Conservation (phyloP, 1,140 invertebrate genomes). For the Babylonia areolata region DNA sequence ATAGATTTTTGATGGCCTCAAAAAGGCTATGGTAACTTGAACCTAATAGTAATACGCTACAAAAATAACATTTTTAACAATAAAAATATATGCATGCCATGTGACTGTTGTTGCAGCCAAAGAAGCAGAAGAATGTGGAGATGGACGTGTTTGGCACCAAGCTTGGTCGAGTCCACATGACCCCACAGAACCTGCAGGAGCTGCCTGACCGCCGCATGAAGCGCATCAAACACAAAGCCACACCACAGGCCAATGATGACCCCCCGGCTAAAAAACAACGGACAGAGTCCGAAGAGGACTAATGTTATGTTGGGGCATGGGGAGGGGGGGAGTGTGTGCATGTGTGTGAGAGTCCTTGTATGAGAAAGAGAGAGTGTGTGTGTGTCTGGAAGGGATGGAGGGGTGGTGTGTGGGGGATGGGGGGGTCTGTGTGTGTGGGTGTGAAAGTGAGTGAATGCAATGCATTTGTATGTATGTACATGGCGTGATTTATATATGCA, state of each 20-base stretch:
- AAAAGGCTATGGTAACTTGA: no score
- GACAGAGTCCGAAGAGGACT: slow-evolving; percentile 16
- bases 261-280: slow-evolving; percentile 33
- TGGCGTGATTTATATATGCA: no score
- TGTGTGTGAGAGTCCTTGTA: background rate
- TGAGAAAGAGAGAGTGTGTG: background rate
- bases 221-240: slow-evolving; percentile 80
- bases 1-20: no score
- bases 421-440: no score
- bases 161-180: slow-evolving; percentile 94
- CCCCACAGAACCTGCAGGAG: slow-evolving; percentile 89
- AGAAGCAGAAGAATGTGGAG: slow-evolving; percentile 94
- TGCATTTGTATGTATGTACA: background rate
- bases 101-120: no score
- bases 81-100: no score
- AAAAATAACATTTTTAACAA: no score
- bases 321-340: background rate
- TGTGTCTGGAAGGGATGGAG: slow-evolving; percentile 10
- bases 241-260: background rate
- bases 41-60: no score
- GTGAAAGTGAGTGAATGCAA: background rate
- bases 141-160: slow-evolving; percentile 91
- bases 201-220: slow-evolving; percentile 97
- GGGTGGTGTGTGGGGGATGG: background rate
- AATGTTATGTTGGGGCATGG: background rate